Evolutionary conservation across 2,113 vertebrate species (phyloP), one percentile per base, ranked within the genome.

Genomic region (Limnothrissa miodon): DNA sequence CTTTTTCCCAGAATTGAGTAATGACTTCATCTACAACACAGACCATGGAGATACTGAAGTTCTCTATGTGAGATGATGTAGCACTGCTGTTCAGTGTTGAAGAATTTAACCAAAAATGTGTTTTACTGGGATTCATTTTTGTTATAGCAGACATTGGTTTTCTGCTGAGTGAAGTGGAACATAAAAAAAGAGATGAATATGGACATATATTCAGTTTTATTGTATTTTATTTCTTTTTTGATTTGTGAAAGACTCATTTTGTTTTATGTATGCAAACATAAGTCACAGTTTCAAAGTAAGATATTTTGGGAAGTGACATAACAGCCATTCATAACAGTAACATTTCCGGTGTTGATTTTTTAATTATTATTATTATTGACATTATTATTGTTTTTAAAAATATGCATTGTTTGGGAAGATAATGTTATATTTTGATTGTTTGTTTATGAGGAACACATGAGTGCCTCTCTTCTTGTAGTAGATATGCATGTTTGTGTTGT

Each of bases 401-500:
- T 56, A 56, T 56, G 21, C 51, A 23, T 56, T 56, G 23, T 56
- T 56, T 56, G 51, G 51, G 51, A 56, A 56, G 51, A 56, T 56
- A 6, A 56, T 56, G 51, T 56, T 4, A 23, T 56, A 56, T 56
- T 56, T 56, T 15, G 13, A 19, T 51, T 56, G 51, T 56, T 56
- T 53, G 51, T 56, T 56, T 56, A 5, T 56, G 51, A 56, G 51
- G 51, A n/a, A 56, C 21, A 56, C 21, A 56, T 21, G 6, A 21
- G 51, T 56, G 51, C 51, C 51, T 56, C 51, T 56, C 51, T 56
- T 56, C 51, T 56, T 23, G 19, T 56, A 56, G 19, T 56, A 56
- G 51, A 13, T 56, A 23, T 56, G 51, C 51, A 74, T 74, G 83
- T 51, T 11, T 79, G 59, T 79, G 95, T 93, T 91, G 92, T 93